Evolutionary conservation across 2,113 vertebrate species (phyloP), one percentile per base, ranked within the genome.

Genomic region (Eclectus roratus): DNA sequence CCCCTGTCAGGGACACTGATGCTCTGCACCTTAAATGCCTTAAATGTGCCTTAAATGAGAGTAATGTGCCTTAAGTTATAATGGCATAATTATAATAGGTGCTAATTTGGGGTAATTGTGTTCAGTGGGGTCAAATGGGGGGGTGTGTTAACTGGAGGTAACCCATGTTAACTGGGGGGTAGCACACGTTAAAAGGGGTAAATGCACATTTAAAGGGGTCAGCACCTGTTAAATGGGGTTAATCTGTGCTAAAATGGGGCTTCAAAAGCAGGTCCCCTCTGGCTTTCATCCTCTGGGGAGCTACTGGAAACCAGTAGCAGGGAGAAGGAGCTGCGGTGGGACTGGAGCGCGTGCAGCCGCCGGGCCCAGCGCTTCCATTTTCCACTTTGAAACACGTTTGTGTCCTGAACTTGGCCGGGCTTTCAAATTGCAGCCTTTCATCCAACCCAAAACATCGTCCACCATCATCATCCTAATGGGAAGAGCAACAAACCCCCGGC

Each of bases 281-380:
- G 46, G 37, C 7, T 70, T 41, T 13, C 18, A 17, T 55, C 25
- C 80, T 19, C 44, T 9, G 16, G 0, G 3, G 28, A 80, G 46
- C 46, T 47, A 9, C 81, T 76, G 70, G 81, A n/a, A 46, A 80
- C n/a, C 60, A 47, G 52, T 14, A 61, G 8, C 25, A 6, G 41
- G 55, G n/a, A 31, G 53, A 37, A 63, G 41, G 47, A 43, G 35
- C 60, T 41, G 78, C 18, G 18, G 28, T 29, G 37, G 79, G 53
- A 53, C 46, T 13, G 72, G 64, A 28, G 35, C 2, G 5, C 2
- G 17, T 10, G 37, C 2, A 7, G 53, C 0, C 0, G 1, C 11
- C 10, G 64, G 31, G 64, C 37, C 43, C 43, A 29, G 9, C 9
- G 1, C 33, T 69, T 14, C 81, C 52, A 15, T 58, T 60, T 72